Evolutionary conservation across 2,797 vertebrate genomes (phyloP).

Genomic region (Syngnathus rostellatus): DNA sequence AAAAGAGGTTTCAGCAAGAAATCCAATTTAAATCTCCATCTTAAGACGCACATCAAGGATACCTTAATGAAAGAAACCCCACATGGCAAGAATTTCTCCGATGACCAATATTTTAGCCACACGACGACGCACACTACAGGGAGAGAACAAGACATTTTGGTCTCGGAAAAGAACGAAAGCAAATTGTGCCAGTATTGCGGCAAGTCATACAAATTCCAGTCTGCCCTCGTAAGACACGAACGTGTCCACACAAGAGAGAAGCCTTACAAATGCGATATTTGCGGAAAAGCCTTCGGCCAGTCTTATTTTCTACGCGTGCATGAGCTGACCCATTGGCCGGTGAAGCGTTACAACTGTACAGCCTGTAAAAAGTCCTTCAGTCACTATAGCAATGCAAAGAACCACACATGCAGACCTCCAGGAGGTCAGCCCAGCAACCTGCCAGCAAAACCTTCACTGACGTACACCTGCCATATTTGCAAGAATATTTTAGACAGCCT

Average conservation of each 20-base stretch:
- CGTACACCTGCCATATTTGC: constrained; percentile 72
- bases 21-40: constrained; percentile 69
- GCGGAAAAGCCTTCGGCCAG: constrained; percentile 70
- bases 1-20: constrained; percentile 67
- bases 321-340: constrained; percentile 71
- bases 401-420: constrained; percentile 56
- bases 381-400: constrained; percentile 68
- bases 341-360: constrained; percentile 71
- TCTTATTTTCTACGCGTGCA: constrained; percentile 68
- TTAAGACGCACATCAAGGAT: constrained; percentile 53
- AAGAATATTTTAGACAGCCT: constrained; percentile 58
- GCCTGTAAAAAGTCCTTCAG: constrained; percentile 68
- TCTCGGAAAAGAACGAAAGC: constrained; percentile 27
- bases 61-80: constrained; percentile 48
- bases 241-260: constrained; percentile 74
- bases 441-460: constrained; percentile 37
- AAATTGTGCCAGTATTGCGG: constrained; percentile 67
- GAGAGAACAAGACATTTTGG: constrained; percentile 1
- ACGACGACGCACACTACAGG: constrained; percentile 29
- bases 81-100: constrained; percentile 44
- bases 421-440: constrained; percentile 9
- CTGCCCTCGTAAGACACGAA: constrained; percentile 68
- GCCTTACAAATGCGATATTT: constrained; percentile 71
- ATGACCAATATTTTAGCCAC: constrained; percentile 42
- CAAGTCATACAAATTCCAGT: constrained; percentile 66